Percentiles rank a stretch among this genome's conserved stretches.
Conservation (phyloP, 2,113 vertebrate genomes). For the Paradoxurus hermaphroditus region DNA sequence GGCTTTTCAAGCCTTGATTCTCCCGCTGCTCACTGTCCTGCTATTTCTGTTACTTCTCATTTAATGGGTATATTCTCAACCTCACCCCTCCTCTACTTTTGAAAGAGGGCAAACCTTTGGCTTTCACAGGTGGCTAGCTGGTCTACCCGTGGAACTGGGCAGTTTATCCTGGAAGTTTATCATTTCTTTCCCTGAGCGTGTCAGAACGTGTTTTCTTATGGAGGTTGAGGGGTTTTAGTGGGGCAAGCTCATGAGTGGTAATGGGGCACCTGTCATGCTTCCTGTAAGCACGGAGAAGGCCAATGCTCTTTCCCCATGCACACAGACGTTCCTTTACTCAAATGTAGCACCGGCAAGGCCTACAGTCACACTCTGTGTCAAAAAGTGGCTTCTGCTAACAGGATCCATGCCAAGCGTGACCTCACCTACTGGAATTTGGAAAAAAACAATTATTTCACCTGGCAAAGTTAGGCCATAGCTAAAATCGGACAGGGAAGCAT, state of each 20-base stretch:
- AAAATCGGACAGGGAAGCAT: not conserved
- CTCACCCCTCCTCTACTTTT: slow-evolving; percentile 58
- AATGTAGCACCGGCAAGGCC: not conserved
- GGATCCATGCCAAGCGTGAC: not conserved
- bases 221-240: not conserved
- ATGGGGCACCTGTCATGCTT: not conserved
- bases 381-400: not conserved
- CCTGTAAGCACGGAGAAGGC: not conserved
- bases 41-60: slow-evolving; percentile 14
- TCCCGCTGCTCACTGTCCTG: slow-evolving; percentile 3
- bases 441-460: not conserved
- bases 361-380: not conserved
- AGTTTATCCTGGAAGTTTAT: slow-evolving; percentile 57
- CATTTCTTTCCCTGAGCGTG: not conserved
- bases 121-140: slow-evolving; percentile 41
- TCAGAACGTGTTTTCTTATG: not conserved
- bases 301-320: not conserved
- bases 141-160: not conserved
- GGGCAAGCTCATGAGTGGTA: not conserved
- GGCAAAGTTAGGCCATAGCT: not conserved
- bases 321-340: not conserved
- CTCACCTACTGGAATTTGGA: not conserved
- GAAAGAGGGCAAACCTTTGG: slow-evolving; percentile 60
- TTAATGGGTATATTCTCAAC: slow-evolving; percentile 44
- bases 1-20: slow-evolving; percentile 70